Evolutionary conservation across 2,888 invertebrate species (phyloP).

Genomic region (Gibbula magus): DNA sequence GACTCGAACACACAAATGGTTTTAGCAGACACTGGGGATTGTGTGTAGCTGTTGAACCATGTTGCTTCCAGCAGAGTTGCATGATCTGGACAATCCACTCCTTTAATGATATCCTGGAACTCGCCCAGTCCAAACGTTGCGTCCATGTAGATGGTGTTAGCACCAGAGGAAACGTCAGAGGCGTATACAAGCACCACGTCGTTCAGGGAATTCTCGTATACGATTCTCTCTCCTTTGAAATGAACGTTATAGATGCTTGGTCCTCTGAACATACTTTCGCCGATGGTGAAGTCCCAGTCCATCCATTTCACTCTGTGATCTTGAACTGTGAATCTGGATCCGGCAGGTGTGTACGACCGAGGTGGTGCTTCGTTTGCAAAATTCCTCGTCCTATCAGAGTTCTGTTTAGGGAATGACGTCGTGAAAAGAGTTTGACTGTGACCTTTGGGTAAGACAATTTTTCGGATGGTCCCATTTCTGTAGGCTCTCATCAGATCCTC

Average conservation of each 20-base stretch:
- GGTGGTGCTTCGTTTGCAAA: slow-evolving; percentile 41
- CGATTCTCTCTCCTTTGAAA: slow-evolving; percentile 53
- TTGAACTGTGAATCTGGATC: slow-evolving; percentile 53
- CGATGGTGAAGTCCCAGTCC: slow-evolving; percentile 60
- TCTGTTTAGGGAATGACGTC: slow-evolving; percentile 44
- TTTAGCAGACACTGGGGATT: slow-evolving; percentile 36
- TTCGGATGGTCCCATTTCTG: slow-evolving; percentile 38
- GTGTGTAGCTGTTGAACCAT: slow-evolving; percentile 40
- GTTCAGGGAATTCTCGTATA: slow-evolving; percentile 60
- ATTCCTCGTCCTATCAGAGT: slow-evolving; percentile 37
- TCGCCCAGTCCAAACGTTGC: slow-evolving; percentile 54
- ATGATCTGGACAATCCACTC: slow-evolving; percentile 60
- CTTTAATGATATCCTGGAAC: slow-evolving; percentile 42
- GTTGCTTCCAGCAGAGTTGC: slow-evolving; percentile 53
- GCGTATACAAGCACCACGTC: slow-evolving; percentile 57
- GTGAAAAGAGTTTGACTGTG: slow-evolving; percentile 41
- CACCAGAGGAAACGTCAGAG: slow-evolving; percentile 51
- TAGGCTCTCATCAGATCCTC: slow-evolving; percentile 44
- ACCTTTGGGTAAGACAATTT: slow-evolving; percentile 43
- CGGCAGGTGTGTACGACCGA: slow-evolving; percentile 48
- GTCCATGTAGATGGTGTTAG: slow-evolving; percentile 54
- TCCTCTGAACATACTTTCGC: slow-evolving; percentile 50
- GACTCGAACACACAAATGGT: slow-evolving; percentile 60
- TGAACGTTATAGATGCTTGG: slow-evolving; percentile 51
- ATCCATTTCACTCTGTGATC: slow-evolving; percentile 57